Conservation (phyloP, 2,113 vertebrate species). For the Abramis brama region DNA sequence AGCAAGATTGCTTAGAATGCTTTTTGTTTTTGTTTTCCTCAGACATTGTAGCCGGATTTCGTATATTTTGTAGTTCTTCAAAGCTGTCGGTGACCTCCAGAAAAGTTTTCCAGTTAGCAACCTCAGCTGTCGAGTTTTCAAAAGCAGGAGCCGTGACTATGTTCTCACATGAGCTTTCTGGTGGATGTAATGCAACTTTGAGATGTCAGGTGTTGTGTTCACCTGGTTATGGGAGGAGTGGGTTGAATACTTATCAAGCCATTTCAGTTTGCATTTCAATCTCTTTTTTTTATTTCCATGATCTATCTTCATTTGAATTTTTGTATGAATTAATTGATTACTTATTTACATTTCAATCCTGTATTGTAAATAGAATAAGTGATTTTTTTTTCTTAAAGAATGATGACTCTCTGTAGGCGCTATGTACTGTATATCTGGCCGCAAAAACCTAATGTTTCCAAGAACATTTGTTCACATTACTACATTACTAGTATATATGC, state of each 20-base stretch:
- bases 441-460: neutral
- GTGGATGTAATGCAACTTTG: neutral
- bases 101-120: neutral
- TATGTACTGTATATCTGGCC: neutral
- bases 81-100: neutral
- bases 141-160: neutral
- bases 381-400: neutral
- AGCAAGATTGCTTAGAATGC: neutral
- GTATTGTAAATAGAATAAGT: neutral
- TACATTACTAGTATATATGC: neutral
- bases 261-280: neutral
- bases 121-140: neutral
- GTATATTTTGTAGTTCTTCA: no score
- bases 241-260: constrained; percentile 10
- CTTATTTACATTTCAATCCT: neutral
- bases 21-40: neutral
- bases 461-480: neutral
- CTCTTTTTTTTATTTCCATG: neutral
- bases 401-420: neutral
- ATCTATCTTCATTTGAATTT: neutral
- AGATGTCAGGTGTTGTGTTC: neutral
- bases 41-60: neutral
- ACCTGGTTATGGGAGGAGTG: neutral
- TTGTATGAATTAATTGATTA: neutral
- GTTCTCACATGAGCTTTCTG: neutral